Conservation (phyloP, 2,113 vertebrate species). For the Dicrurus megarhynchus region DNA sequence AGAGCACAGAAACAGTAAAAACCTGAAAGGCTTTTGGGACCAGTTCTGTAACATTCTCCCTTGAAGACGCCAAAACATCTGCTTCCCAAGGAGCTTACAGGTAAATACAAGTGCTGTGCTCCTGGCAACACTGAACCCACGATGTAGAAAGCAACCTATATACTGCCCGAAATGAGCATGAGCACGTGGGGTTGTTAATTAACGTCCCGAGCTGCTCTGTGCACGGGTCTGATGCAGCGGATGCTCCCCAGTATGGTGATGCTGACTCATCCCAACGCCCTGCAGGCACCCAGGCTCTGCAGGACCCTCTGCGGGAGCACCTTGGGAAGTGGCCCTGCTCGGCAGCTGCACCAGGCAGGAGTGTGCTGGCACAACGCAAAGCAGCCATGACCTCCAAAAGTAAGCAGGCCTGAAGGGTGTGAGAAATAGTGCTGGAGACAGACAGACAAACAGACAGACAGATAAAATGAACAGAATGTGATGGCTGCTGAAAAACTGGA, state of each 20-base stretch:
- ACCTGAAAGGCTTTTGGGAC: neutral
- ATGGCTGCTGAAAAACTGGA: neutral
- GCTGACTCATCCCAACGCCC: neutral
- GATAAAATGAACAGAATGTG: neutral
- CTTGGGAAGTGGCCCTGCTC: neutral
- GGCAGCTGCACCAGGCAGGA: neutral
- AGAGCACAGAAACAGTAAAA: neutral
- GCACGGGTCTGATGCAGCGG: neutral
- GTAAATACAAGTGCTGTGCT: neutral
- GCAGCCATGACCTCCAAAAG: neutral
- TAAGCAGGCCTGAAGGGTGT: neutral
- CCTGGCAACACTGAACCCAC: neutral
- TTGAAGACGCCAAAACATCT: neutral
- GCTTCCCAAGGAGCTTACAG: neutral
- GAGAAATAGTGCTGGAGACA: neutral
- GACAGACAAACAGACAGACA: neutral
- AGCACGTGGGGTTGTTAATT: neutral
- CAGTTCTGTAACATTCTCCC: neutral
- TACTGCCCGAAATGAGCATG: neutral
- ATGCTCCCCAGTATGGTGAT: accelerated
- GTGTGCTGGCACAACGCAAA: neutral
- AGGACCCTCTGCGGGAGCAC: neutral
- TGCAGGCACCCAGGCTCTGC: neutral
- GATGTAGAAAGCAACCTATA: neutral
- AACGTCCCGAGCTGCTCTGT: neutral